A percentile compares a stretch with the other conserved stretches of the same genome.
These are phyloP conservation scores for Synaphobranchus kaupii DNA, from an alignment of 2,797 vertebrate genomes.

Conservation along the genomic window DNA sequence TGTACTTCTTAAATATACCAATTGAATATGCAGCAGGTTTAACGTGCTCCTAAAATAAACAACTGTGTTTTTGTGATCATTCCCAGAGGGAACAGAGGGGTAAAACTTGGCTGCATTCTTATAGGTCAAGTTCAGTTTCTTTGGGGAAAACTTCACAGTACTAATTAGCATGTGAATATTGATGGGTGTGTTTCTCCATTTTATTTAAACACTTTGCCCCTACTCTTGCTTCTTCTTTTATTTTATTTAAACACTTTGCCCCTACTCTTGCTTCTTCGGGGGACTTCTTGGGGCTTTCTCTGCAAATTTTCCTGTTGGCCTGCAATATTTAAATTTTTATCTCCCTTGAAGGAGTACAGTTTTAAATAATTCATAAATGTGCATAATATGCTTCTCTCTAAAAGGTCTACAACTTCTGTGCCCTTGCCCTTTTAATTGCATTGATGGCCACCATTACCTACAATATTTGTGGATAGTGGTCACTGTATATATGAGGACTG, in stretches of 20 bases:
- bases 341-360: constrained; percentile 32
- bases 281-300: background rate
- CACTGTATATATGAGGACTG: constrained; percentile 21
- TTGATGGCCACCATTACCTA: constrained; percentile 38
- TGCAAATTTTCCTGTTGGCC: constrained; percentile 35
- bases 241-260: constrained; percentile 28
- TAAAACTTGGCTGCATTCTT: constrained; percentile 23
- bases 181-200: constrained; percentile 38
- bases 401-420: background rate
- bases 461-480: constrained; percentile 24
- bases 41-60: constrained; percentile 14
- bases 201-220: constrained; percentile 18
- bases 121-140: constrained; percentile 9
- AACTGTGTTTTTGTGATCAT: constrained; percentile 9
- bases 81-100: constrained; percentile 16
- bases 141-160: constrained; percentile 15
- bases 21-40: background rate
- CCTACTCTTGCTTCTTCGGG: background rate
- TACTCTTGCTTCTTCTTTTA: background rate
- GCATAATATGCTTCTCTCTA: constrained; percentile 37
- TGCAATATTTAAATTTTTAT: constrained; percentile 28
- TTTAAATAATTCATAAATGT: constrained; percentile 49
- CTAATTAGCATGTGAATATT: constrained; percentile 48
- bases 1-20: constrained; percentile 2
- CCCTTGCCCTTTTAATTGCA: constrained; percentile 28